Conservation (phyloP, 2,113 vertebrate genomes). For the Pontoporia blainvillei region DNA sequence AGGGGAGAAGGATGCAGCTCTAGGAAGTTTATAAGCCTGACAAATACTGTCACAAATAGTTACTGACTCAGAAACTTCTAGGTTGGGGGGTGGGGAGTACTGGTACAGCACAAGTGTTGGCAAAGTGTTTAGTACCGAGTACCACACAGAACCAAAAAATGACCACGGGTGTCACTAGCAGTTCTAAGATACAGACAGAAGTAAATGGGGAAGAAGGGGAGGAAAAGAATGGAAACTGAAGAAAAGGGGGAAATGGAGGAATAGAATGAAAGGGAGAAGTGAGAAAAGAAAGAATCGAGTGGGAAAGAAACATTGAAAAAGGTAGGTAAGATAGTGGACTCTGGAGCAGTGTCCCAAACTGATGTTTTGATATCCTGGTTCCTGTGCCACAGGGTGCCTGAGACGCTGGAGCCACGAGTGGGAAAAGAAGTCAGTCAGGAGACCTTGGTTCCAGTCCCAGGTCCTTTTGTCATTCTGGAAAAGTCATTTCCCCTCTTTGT, state of each 20-base stretch:
- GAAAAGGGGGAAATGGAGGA: not conserved
- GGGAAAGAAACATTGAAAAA: not conserved
- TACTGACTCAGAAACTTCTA: not conserved
- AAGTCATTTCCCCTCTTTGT: conserved; percentile 42
- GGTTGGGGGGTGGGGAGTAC: not conserved
- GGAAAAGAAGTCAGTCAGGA: not conserved
- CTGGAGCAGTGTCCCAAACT: not conserved
- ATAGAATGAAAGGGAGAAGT: not conserved
- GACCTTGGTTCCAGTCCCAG: not conserved
- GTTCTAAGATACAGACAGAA: not conserved
- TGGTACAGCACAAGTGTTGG: not conserved
- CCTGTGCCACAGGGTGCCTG: not conserved
- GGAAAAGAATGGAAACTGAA: not conserved
- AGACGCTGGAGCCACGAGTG: not conserved
- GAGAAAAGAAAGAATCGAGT: not conserved
- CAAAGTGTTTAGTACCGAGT: not conserved
- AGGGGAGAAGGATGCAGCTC: not conserved
- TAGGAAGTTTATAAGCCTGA: not conserved
- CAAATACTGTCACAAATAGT: not conserved
- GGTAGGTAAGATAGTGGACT: not conserved
- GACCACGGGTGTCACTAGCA: not conserved
- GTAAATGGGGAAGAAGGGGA: not conserved
- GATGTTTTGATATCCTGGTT: not conserved
- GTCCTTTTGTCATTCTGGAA: not conserved
- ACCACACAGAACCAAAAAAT: not conserved